Conservation (phyloP, 37 sponge, comb jelly and placozoan genomes). For the Haliclona indistincta region DNA sequence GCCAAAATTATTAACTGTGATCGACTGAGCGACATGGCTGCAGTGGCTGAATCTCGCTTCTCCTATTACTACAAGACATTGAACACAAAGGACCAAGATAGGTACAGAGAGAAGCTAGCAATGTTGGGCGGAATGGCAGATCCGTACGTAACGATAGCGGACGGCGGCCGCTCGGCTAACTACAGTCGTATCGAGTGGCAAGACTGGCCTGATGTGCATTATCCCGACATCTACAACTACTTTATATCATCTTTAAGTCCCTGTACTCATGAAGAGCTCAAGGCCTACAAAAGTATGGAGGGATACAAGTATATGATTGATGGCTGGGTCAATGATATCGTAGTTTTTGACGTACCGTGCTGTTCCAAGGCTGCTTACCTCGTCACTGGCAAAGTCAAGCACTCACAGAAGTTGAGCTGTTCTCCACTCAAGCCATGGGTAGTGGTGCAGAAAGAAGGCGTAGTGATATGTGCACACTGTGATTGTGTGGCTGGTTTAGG, state of each 20-base stretch:
- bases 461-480: conserved; percentile 57
- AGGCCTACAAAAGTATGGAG: conserved; percentile 29
- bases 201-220: conserved; percentile 24
- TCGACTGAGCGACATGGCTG: too few species aligned
- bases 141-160: neutral
- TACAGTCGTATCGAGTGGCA: too few species aligned
- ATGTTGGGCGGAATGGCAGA: neutral
- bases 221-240: conserved; percentile 34
- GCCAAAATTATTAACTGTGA: too few species aligned
- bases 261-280: conserved; percentile 26
- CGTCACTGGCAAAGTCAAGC: conserved; percentile 18
- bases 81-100: too few species aligned
- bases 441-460: conserved; percentile 22
- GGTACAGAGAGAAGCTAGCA: conserved; percentile 9
- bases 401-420: conserved; percentile 36
- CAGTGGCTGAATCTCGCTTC: too few species aligned
- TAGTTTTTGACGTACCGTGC: too few species aligned
- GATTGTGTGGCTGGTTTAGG: conserved; percentile 64
- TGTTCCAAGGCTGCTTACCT: neutral
- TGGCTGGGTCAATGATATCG: conserved; percentile 3
- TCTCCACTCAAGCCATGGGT: conserved; percentile 46
- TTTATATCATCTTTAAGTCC: conserved; percentile 26
- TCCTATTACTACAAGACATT: too few species aligned
- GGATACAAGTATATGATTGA: conserved; percentile 17
- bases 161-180: too few species aligned